These are phyloP conservation scores for Scaptomyza montana DNA, from an alignment of 1,140 invertebrate genomes.

Conservation along the genomic window DNA sequence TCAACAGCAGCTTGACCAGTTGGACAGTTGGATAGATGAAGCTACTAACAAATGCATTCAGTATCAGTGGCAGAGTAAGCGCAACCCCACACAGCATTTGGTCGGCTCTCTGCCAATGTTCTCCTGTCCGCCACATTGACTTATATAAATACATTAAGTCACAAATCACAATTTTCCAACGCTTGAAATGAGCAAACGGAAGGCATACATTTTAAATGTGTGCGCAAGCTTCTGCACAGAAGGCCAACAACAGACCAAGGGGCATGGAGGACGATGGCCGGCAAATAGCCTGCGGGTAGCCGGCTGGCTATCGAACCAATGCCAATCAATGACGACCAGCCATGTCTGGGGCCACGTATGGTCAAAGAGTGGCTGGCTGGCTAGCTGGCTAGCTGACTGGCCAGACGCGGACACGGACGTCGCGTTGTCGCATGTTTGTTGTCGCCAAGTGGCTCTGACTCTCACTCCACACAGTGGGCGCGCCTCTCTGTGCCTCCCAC, in stretches of 20 bases:
- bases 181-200: constrained; percentile 82
- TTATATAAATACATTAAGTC: constrained; percentile 83
- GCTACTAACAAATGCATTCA: constrained; percentile 26
- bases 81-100: constrained; percentile 25
- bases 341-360: constrained; percentile 16
- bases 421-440: constrained; percentile 59
- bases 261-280: constrained; percentile 27
- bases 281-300: constrained; percentile 61
- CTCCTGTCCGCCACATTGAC: constrained; percentile 42
- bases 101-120: neutral
- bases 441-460: constrained; percentile 47
- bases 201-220: constrained; percentile 78
- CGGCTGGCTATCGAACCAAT: constrained; percentile 56
- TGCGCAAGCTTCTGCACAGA: constrained; percentile 22
- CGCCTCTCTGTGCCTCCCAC: constrained; percentile 56
- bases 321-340: constrained; percentile 67
- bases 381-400: neutral
- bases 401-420: constrained; percentile 19
- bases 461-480: constrained; percentile 14
- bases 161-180: constrained; percentile 82
- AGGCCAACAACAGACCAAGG: constrained; percentile 3
- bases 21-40: constrained; percentile 1
- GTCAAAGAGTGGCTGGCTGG: constrained; percentile 33
- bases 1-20: constrained; percentile 33
- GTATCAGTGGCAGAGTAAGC: constrained; percentile 26